Percentiles rank a stretch among this genome's conserved stretches.
Evolutionary conservation across 2,797 vertebrate genomes (phyloP).

Genomic region (Decapterus maruadsi): DNA sequence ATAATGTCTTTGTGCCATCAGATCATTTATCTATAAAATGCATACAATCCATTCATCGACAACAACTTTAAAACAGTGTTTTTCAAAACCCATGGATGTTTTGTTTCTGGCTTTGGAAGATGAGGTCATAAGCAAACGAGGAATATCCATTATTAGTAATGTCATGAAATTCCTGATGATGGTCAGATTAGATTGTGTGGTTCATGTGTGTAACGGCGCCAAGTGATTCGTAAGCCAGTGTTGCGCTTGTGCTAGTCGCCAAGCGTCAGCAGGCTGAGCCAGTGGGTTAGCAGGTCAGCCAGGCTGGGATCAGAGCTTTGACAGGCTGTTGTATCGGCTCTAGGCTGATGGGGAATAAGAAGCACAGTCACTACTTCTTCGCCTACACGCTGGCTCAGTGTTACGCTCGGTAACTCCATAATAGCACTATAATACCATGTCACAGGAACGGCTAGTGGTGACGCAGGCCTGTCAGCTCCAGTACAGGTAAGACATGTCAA

Average conservation of each 20-base stretch:
- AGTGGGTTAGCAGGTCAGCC: slow-evolving; percentile 78
- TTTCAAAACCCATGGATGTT: not conserved
- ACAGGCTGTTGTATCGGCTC: slow-evolving; percentile 50
- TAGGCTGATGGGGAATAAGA: slow-evolving; percentile 37
- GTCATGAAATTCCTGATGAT: slow-evolving; percentile 30
- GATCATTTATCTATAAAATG: not conserved
- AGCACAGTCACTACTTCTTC: slow-evolving; percentile 39
- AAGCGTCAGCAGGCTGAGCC: slow-evolving; percentile 52
- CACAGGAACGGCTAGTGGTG: slow-evolving; percentile 46
- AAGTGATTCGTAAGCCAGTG: slow-evolving; percentile 49
- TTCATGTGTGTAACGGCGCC: slow-evolving; percentile 37
- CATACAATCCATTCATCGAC: not conserved
- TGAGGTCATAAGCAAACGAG: slow-evolving; percentile 14
- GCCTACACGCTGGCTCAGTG: slow-evolving; percentile 27
- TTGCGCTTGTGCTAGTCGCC: slow-evolving; percentile 22
- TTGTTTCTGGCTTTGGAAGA: slow-evolving; percentile 8
- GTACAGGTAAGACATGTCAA: slow-evolving; percentile 56
- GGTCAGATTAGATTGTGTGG: slow-evolving; percentile 33
- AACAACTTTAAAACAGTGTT: not conserved
- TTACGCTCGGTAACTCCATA: slow-evolving; percentile 40
- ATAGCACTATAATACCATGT: slow-evolving; percentile 46
- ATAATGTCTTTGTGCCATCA: not conserved
- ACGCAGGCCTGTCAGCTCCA: slow-evolving; percentile 57
- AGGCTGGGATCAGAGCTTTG: slow-evolving; percentile 58
- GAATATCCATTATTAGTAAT: slow-evolving; percentile 15